phyloP scores from a whole-genome alignment of 2,888 invertebrate genomes.

The Oegoconia quadripuncta region DNA sequence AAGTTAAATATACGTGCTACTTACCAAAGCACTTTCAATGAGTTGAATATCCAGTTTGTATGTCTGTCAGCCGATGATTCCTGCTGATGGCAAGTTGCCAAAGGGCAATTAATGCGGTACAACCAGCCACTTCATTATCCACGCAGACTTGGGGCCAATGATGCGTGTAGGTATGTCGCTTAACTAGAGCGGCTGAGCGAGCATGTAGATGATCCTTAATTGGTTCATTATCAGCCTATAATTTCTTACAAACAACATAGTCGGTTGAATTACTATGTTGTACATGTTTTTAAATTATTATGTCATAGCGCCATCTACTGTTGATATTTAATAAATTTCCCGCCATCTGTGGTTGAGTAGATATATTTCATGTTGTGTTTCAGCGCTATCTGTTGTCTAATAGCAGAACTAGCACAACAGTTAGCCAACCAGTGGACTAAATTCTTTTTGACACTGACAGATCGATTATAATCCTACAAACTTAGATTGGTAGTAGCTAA shows the following conservation, averaged over 20 bases:
- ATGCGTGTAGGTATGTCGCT: constrained; percentile 1
- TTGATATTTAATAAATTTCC: no score
- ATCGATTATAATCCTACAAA: constrained; percentile 9
- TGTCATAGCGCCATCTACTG: not conserved
- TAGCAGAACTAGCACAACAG: constrained; percentile 9
- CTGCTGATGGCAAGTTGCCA: constrained; percentile 22
- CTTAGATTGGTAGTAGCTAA: not conserved
- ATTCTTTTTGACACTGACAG: constrained; percentile 22
- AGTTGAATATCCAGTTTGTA: not conserved
- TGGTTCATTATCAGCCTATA: not conserved
- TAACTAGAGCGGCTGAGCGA: constrained; percentile 2
- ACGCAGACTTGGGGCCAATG: constrained; percentile 17
- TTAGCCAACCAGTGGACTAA: constrained; percentile 15
- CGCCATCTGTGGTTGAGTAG: constrained; percentile 18
- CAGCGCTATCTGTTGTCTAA: constrained; percentile 15
- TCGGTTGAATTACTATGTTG: no score
- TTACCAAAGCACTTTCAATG: not conserved
- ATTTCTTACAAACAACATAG: no score
- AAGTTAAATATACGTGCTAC: no score
- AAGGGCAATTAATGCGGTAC: constrained; percentile 25
- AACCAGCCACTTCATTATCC: constrained; percentile 20
- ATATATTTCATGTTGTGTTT: constrained; percentile 8
- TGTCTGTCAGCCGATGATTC: not conserved
- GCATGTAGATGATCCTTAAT: no score
- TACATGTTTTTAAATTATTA: no score